Evolutionary conservation across 2,888 invertebrate species (phyloP), one percentile per base, ranked within the genome.

Genomic region (Dinocampus coccinellae): DNA sequence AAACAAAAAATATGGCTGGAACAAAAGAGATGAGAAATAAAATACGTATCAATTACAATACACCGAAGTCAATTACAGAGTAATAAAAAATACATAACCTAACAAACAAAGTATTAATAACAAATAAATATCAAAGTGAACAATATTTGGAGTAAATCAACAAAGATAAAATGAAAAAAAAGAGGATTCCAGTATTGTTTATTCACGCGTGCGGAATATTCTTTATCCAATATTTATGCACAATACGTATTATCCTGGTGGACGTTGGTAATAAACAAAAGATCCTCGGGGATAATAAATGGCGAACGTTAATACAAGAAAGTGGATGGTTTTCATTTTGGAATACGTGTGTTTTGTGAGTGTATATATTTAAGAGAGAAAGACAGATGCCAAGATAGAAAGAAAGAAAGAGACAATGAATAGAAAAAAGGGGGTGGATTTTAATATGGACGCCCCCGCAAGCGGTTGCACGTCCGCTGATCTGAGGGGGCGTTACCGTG

Each of bases 401-500:
- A 42, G 57, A 68, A 60, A 66, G 39, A 20, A 11, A 16, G 34
- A 11, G 20, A 52, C 24, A 13, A 53, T 22, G 20, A n/a, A n/a
- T n/a, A 65, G 36, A 55, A 58, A 58, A 73, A 57, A 70, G 72
- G 72, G 73, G 73, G 74, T 69, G 74, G 78, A 83, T 84, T 83
- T 83, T 81, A 84, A 83, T 84, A 84, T 84, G 84, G 76, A 84
- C 84, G 84, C 84, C 84, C 82, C 80, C 84, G 81, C 83, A 79
- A 82, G 83, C 82, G 81, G 80, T 82, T 83, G 79, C 81, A 79
- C 80, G 82, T 82, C 81, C 82, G n/a, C n/a, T n/a, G 82, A 82
- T 82, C 82, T 82, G 78, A 78, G 75, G 77, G 80, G 85, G 85
- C 85, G 85, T 84, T 80, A 76, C 84, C 76, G 73, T 80, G 82